Base-by-base conservation (phyloP, 2,113 vertebrate species). In the Otolemur garnettii region DNA sequence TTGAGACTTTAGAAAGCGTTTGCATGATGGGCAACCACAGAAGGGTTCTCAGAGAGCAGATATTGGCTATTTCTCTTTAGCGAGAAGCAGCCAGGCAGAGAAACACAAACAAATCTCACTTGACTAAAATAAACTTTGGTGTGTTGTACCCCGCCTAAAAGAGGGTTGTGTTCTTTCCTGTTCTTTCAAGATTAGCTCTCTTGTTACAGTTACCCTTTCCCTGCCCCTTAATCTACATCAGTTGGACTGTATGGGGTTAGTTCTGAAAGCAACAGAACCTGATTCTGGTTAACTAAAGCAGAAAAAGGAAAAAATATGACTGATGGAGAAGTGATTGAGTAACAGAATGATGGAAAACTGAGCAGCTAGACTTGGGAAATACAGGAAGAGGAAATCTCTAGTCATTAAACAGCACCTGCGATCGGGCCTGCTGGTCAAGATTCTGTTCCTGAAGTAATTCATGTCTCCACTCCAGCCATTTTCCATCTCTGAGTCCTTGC, bases 11-110 rank as follows among this genome's bases (percentile, higher is more conserved):
- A 88, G 86, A 94, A 94, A 57, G 68, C 33, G 45, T 95, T 95
- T 95, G 84, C 57, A 42, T 79, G 55, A 24, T 71, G 72, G 69
- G 71, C 64, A 96, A 94, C 55, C 74, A 85, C 90, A 82, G 78
- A 84, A 15, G 57, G 66, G 81, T 55, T 86, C 24, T 87, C n/a
- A 53, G 72, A 38, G 30, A 68, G 50, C n/a, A n/a, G 24, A 28
- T 69, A 64, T 4, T 62, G 2, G 18, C 55, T 83, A 7, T 87
- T 90, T 94, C 57, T 84, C 64, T 86, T 72, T 5, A 33, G 53
- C 30, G 12, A 42, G 28, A 66, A 57, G 69, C 82, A 92, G 7
- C 38, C 42, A 91, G 87, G 62, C 17, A 78, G 50, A 94, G 84
- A 93, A 74, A 75, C 6, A 80, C 71, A 79, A 75, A 79, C 38